phyloP scores from a whole-genome alignment of 1,140 invertebrate genomes.

The Pachyrhynchus sulphureomaculatus region DNA sequence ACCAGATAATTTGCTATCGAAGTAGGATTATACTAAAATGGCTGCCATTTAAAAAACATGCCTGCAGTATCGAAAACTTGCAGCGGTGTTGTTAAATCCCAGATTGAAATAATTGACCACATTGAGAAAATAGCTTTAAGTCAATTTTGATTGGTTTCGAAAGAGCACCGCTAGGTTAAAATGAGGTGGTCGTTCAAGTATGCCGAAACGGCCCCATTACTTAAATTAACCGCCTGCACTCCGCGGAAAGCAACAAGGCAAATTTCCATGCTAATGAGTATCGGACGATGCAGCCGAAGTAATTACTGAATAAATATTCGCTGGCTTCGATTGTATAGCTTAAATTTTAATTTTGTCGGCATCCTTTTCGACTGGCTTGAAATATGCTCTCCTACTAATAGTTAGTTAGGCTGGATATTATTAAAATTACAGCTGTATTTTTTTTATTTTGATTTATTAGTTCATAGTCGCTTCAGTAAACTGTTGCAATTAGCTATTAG shows the following conservation, averaged over 20 bases:
- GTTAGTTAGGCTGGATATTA: conserved; percentile 40
- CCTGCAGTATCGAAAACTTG: too few relatives aligned
- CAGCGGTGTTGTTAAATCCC: neutral
- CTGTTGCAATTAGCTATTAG: too few relatives aligned
- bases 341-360: conserved; percentile 41
- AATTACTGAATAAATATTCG: conserved; percentile 33
- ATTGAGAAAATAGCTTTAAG: neutral
- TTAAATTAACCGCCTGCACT: conserved; percentile 3
- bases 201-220: conserved; percentile 3
- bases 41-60: too few relatives aligned
- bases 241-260: conserved; percentile 15
- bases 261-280: conserved; percentile 33
- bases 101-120: neutral
- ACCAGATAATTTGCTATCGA: too few relatives aligned
- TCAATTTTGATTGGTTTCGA: conserved; percentile 2
- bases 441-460: too few relatives aligned
- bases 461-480: too few relatives aligned
- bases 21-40: too few relatives aligned
- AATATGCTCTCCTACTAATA: conserved; percentile 39
- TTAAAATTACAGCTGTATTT: neutral
- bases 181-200: neutral
- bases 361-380: conserved; percentile 34
- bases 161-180: neutral
- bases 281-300: conserved; percentile 25
- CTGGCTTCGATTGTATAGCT: conserved; percentile 36